phyloP scores from a whole-genome alignment of 2,888 invertebrate genomes.

The Ophion costatus region DNA sequence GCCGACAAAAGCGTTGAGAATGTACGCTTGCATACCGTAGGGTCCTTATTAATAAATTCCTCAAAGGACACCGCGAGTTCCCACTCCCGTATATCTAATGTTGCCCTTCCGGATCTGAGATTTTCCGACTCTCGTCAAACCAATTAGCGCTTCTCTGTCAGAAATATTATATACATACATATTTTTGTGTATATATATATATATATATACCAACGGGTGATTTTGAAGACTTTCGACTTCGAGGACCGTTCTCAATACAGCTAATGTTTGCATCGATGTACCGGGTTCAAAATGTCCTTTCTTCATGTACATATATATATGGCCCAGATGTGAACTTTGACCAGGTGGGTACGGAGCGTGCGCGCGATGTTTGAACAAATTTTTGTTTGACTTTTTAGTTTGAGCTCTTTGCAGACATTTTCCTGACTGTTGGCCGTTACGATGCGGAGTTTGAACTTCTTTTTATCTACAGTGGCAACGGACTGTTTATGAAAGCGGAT shows the following conservation, averaged over 20 bases:
- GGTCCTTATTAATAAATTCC: constrained; percentile 62
- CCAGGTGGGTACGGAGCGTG: constrained; percentile 41
- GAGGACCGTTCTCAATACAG: too few species aligned
- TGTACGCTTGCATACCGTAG: constrained; percentile 35
- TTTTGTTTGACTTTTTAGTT: constrained; percentile 60
- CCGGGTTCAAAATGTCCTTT: too few species aligned
- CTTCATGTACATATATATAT: background rate
- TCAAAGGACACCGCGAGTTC: constrained; percentile 64
- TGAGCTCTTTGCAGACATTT: constrained; percentile 34
- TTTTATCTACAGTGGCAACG: background rate
- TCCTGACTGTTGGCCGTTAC: constrained; percentile 3
- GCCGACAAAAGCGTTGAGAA: constrained; percentile 60
- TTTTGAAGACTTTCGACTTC: too few species aligned
- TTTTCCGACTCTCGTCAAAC: constrained; percentile 64
- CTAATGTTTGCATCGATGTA: too few species aligned
- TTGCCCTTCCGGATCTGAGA: constrained; percentile 62
- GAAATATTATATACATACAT: background rate
- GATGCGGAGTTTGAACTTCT: constrained; percentile 29
- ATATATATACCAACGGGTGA: too few species aligned
- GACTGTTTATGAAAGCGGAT: constrained; percentile 1
- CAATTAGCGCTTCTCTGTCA: constrained; percentile 62
- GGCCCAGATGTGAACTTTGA: constrained; percentile 43
- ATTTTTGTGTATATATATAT: too few species aligned
- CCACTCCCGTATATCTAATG: constrained; percentile 50
- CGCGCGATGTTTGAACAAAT: constrained; percentile 34